Evolutionary conservation across 2,888 invertebrate species (phyloP).

Genomic region (Gymnosoma rotundatum): DNA sequence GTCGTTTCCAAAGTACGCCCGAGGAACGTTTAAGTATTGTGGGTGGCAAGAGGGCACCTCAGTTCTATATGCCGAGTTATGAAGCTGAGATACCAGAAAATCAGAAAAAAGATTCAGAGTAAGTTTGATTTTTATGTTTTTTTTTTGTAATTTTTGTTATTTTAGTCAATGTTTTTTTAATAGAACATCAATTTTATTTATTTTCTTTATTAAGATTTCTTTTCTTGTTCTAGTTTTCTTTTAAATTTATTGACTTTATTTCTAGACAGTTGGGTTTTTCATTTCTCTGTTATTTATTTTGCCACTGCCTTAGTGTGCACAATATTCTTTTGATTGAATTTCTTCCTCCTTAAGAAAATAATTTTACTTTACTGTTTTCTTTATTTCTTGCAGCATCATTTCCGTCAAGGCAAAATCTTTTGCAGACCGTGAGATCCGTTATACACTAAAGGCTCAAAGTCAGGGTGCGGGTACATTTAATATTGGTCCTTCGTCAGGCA

Average conservation of each 20-base stretch:
- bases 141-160: background rate
- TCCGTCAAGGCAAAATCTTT: slow-evolving; percentile 99
- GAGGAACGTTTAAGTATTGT: slow-evolving; percentile 96
- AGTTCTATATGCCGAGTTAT: slow-evolving; percentile 97
- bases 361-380: slow-evolving; percentile 52
- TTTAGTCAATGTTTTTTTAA: too few species aligned
- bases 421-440: slow-evolving; percentile 97
- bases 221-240: slow-evolving; percentile 5
- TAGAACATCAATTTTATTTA: too few species aligned
- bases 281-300: slow-evolving; percentile 33
- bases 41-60: slow-evolving; percentile 98
- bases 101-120: slow-evolving; percentile 98
- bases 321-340: slow-evolving; percentile 39
- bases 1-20: slow-evolving; percentile 93
- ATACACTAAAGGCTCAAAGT: slow-evolving; percentile 96
- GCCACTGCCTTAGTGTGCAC: background rate
- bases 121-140: slow-evolving; percentile 82
- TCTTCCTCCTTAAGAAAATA: slow-evolving; percentile 39
- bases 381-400: slow-evolving; percentile 89
- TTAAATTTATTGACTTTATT: slow-evolving; percentile 39
- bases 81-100: slow-evolving; percentile 98
- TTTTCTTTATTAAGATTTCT: background rate
- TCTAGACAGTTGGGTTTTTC: slow-evolving; percentile 28
- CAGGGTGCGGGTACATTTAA: slow-evolving; percentile 97
- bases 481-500: slow-evolving; percentile 96